A percentile compares a stretch with the other conserved stretches of the same genome.
These are phyloP conservation scores for Panorpa germanica DNA, from an alignment of 2,888 invertebrate species.

Conservation along the genomic window DNA sequence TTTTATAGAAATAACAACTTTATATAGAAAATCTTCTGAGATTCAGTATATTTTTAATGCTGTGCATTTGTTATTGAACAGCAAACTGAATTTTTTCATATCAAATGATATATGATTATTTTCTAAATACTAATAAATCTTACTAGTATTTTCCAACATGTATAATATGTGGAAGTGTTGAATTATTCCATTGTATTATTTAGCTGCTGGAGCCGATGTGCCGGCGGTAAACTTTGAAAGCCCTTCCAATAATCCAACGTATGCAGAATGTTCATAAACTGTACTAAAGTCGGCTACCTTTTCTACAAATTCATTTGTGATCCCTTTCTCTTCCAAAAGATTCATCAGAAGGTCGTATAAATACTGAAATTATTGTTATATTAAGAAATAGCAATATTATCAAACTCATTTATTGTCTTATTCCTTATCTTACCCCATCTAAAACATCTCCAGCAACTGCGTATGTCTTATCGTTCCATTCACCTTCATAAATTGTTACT, in stretches of 20 bases:
- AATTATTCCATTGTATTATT: too few relatives aligned
- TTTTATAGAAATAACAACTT: too few relatives aligned
- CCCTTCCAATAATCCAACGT: conserved; percentile 72
- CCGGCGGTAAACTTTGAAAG: conserved; percentile 69
- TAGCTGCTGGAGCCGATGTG: too few relatives aligned
- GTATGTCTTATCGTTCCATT: conserved; percentile 72
- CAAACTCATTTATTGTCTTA: conserved; percentile 19
- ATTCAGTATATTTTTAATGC: too few relatives aligned
- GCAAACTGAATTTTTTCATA: too few relatives aligned
- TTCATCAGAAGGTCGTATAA: conserved; percentile 90
- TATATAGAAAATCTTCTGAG: too few relatives aligned
- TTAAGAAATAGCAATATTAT: conserved; percentile 9
- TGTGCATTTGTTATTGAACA: too few relatives aligned
- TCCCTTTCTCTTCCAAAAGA: conserved; percentile 86
- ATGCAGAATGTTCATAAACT: conserved; percentile 79
- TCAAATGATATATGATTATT: too few relatives aligned
- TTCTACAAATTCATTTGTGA: conserved; percentile 82
- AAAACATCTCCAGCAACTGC: conserved; percentile 87
- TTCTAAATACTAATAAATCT: too few relatives aligned
- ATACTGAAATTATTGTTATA: conserved; percentile 39
- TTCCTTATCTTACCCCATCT: conserved; percentile 57
- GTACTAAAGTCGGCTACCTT: conserved; percentile 79
- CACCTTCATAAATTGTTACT: conserved; percentile 72
- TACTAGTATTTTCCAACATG: too few relatives aligned
- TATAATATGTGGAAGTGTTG: too few relatives aligned